These are phyloP conservation scores for Neuroterus valhalla DNA, from an alignment of 1,140 invertebrate species.

Conservation along the genomic window DNA sequence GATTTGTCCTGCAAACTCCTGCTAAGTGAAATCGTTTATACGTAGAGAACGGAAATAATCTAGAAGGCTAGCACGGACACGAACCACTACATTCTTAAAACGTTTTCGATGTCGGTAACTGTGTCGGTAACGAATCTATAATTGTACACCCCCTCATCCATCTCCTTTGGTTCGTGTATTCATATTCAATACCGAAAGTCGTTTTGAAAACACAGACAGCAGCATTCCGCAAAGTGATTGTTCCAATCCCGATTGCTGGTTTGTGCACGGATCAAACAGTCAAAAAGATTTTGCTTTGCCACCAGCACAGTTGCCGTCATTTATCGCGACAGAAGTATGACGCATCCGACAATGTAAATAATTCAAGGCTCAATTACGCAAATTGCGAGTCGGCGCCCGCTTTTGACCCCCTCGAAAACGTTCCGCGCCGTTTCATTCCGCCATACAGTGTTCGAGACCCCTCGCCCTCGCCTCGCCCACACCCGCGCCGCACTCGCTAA, in stretches of 20 bases:
- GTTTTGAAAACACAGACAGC: background rate
- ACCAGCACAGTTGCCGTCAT: constrained; percentile 50
- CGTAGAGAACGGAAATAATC: too few species aligned
- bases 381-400: constrained; percentile 64
- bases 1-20: too few species aligned
- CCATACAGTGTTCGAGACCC: constrained; percentile 35
- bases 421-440: constrained; percentile 55
- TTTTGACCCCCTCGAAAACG: constrained; percentile 45
- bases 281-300: constrained; percentile 13
- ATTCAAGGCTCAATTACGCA: constrained; percentile 74
- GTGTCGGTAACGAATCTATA: too few species aligned
- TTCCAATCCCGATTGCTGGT: background rate
- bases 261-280: background rate
- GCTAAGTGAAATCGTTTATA: too few species aligned
- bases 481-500: constrained; percentile 48
- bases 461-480: constrained; percentile 24
- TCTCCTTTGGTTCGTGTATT: too few species aligned
- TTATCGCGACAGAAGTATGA: constrained; percentile 71
- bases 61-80: too few species aligned
- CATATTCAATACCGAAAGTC: too few species aligned
- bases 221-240: background rate
- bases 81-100: too few species aligned
- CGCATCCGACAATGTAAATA: constrained; percentile 73
- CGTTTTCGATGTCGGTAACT: too few species aligned
- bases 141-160: too few species aligned